Percentiles rank a stretch among this genome's conserved stretches.
Conservation (phyloP, 1,140 invertebrate genomes). For the Adoxophyes honmai region DNA sequence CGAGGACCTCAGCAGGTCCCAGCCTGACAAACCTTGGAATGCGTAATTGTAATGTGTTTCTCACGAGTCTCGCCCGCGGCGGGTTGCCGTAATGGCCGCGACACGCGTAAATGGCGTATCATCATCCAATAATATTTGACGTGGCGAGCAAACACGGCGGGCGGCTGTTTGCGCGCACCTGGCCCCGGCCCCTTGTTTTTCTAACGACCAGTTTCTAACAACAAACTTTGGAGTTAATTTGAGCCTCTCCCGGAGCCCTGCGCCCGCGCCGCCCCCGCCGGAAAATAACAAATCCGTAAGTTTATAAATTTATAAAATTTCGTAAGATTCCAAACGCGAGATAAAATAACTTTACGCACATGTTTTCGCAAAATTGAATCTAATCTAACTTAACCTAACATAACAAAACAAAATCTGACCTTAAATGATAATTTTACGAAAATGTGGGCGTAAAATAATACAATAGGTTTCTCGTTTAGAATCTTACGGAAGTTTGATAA, state of each 20-base stretch:
- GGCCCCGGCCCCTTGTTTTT: not conserved
- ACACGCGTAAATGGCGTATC: slow-evolving; percentile 52
- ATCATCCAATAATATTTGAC: slow-evolving; percentile 57
- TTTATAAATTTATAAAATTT: no score
- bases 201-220: slow-evolving; percentile 14
- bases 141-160: slow-evolving; percentile 30
- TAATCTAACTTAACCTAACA: no score
- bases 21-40: not conserved
- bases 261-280: not conserved
- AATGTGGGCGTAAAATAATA: no score
- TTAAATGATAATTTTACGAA: no score
- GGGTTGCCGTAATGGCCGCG: slow-evolving; percentile 9
- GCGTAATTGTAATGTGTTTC: slow-evolving; percentile 4
- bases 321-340: no score
- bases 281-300: not conserved
- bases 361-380: no score
- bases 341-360: no score
- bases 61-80: slow-evolving; percentile 2
- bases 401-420: no score
- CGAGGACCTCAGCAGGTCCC: not conserved
- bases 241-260: not conserved
- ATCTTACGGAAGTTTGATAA: no score
- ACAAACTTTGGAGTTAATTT: slow-evolving; percentile 13
- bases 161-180: slow-evolving; percentile 16
- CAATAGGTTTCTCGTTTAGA: no score